Base-by-base conservation (phyloP, 92 coral and sea anemone genomes). In the Virgularia gustaviana region DNA sequence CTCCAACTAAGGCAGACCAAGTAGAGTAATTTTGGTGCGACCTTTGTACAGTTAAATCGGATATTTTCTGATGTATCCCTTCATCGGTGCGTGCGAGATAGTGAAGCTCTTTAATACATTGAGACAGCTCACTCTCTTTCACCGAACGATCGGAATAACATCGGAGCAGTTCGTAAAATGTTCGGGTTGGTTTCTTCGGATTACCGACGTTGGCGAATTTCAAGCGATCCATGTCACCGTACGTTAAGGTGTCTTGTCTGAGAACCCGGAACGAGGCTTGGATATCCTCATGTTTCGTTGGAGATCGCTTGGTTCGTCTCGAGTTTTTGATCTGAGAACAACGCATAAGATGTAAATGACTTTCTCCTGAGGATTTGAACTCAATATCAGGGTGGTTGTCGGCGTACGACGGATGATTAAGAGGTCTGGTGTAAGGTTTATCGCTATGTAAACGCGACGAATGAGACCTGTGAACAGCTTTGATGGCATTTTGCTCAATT, bases 321-420 rank as follows among this genome's bases (percentile, higher is more conserved):
- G 9, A 20, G 28, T 10, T 0, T 9, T 25, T 39, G 9, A 37
- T 16, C 1, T 70, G 60, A 0, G 76, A 20, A 19, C 96, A 90
- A 8, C 63, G 63, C 23, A 72, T 41, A 35, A 87, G 53, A 16
- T 56, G 77, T 6, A 87, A 58, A 23, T 74, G 81, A 74, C 86
- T 90, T 76, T 87, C 88, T 33, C 96, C 92, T 24, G 72, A 81
- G 9, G 92, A 74, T 70, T 86, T 82, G 71, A 90, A 70, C 38
- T 87, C 86, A 24, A 90, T 81, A 54, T 87, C 94, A 9, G 86
- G 96, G 19, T 90, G 81, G n/a, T n/a, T n/a, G 24, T 58, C 83
- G 58, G 75, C 84, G 33, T 78, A 90, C 28, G 54, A 86, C 24
- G 80, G 60, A 39, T 71, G 58, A 64, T 87, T 87, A n/a, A 84